phyloP scores from a whole-genome alignment of 2,113 vertebrate genomes.

The Nanorana parkeri region DNA sequence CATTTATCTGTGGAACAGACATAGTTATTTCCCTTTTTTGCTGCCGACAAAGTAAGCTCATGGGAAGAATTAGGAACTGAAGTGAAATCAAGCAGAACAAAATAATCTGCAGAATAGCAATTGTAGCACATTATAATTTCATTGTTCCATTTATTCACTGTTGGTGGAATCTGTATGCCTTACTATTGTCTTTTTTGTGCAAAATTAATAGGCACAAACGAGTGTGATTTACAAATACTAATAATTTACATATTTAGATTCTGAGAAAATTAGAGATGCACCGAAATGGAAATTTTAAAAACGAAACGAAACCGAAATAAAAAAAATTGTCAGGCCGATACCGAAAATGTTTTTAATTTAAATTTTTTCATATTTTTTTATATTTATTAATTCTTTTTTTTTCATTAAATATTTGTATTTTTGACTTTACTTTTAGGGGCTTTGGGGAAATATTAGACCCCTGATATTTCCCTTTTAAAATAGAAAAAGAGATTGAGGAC shows the following conservation, averaged over 20 bases:
- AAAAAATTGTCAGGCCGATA: no score
- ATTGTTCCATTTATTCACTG: neutral
- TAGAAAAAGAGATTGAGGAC: no score
- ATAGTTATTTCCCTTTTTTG: constrained; percentile 9
- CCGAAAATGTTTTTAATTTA: no score
- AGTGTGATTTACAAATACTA: neutral
- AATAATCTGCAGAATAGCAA: constrained; percentile 15
- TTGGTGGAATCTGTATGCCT: neutral
- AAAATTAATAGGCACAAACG: neutral
- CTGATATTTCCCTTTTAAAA: no score
- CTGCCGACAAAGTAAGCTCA: constrained; percentile 17
- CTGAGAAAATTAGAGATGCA: no score
- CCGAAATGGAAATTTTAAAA: no score
- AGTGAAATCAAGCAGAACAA: constrained; percentile 14
- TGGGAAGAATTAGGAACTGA: constrained; percentile 28
- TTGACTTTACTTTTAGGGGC: no score
- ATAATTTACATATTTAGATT: neutral
- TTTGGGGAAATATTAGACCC: no score
- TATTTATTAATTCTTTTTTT: no score
- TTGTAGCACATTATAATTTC: constrained; percentile 2
- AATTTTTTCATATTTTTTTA: no score
- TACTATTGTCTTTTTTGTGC: neutral
- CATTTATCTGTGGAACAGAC: constrained; percentile 5
- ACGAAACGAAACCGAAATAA: no score
- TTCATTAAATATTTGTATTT: no score